Evolutionary conservation across 2,113 vertebrate genomes (phyloP).

Genomic region (Ahaetulla prasina): DNA sequence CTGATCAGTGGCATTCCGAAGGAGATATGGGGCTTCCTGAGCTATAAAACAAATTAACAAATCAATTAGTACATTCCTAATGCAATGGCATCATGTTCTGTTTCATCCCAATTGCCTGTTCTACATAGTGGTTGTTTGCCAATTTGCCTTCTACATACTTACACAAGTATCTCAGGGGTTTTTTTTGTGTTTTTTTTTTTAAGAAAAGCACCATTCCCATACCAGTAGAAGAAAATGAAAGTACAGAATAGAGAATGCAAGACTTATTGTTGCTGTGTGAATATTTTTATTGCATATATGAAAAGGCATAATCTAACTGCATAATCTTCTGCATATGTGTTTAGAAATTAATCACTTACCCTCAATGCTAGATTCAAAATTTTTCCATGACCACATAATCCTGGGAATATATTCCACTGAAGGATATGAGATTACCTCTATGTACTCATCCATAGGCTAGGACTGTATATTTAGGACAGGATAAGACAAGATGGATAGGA

Average conservation of each 20-base stretch:
- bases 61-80: conserved; percentile 46
- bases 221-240: neutral
- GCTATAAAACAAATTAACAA: conserved; percentile 71
- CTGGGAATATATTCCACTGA: neutral
- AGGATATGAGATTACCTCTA: neutral
- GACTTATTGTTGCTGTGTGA: neutral
- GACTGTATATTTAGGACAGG: neutral
- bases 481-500: too few relatives aligned
- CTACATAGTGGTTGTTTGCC: neutral
- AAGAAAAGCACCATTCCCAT: neutral
- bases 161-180: neutral
- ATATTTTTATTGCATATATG: neutral
- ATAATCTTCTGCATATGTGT: neutral
- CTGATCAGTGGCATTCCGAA: conserved; percentile 77
- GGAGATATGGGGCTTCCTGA: conserved; percentile 81
- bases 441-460: neutral
- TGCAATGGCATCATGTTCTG: neutral
- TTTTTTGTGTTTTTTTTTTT: neutral
- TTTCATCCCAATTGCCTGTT: conserved; percentile 1
- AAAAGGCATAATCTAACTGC: neutral
- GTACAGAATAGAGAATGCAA: neutral
- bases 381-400: neutral
- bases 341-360: neutral
- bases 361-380: neutral
- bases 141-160: neutral